Conservation (phyloP, 2,113 vertebrate genomes). For the Chauna torquata region DNA sequence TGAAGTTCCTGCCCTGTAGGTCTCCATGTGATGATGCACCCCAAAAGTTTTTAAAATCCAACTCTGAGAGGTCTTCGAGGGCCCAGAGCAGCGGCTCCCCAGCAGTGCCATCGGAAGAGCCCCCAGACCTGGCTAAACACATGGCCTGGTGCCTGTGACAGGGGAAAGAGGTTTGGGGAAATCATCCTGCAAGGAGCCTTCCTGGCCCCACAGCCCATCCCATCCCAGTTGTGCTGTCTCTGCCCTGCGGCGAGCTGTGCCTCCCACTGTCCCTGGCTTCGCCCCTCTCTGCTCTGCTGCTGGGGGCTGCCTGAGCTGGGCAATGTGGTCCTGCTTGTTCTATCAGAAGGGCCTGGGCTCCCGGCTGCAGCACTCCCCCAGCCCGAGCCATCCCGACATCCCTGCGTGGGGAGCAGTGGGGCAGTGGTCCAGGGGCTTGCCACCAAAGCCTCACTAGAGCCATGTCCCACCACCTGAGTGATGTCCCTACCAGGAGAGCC, state of each 20-base stretch:
- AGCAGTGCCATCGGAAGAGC: not conserved
- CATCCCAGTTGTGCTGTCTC: not conserved
- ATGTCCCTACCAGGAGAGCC: not conserved
- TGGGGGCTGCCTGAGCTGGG: not conserved
- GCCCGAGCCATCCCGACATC: not conserved
- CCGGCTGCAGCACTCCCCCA: not conserved
- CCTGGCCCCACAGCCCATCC: too few relatives aligned
- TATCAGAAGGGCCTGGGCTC: too few relatives aligned
- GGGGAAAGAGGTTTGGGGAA: not conserved
- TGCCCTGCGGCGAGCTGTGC: not conserved
- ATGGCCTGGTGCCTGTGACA: not conserved
- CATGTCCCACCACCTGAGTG: fast-evolving
- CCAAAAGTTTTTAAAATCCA: not conserved
- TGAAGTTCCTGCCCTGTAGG: not conserved
- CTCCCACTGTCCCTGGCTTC: fast-evolving
- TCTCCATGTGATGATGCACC: fast-evolving
- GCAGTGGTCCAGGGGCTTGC: not conserved
- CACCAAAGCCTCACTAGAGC: not conserved
- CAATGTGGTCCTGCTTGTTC: not conserved
- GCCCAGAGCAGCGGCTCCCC: not conserved
- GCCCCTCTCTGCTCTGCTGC: not conserved
- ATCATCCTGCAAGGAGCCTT: not conserved
- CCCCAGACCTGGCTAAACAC: fast-evolving
- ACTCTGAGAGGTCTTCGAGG: not conserved
- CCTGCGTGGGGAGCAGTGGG: too few relatives aligned